These are phyloP conservation scores for Therioaphis trifolii DNA, from an alignment of 2,888 invertebrate species.

Conservation along the genomic window DNA sequence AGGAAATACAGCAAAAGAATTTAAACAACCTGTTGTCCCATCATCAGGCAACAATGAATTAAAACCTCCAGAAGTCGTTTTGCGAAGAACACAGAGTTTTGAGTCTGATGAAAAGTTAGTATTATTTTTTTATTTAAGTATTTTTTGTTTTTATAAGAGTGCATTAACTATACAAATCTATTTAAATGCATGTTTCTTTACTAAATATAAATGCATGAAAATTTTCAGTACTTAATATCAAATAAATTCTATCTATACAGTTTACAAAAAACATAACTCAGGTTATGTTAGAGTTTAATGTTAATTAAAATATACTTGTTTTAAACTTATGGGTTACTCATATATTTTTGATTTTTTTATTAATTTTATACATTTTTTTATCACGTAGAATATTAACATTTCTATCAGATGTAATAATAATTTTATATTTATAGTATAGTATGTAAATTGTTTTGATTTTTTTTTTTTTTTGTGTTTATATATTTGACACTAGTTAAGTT, in stretches of 20 bases:
- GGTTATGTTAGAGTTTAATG: no score
- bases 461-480: no score
- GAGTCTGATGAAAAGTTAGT: constrained; percentile 91
- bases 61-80: constrained; percentile 74
- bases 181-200: neutral
- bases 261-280: no score
- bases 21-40: constrained; percentile 44
- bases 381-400: no score
- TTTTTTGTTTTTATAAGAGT: constrained; percentile 39
- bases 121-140: constrained; percentile 60
- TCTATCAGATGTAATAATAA: no score
- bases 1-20: constrained; percentile 67
- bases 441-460: no score
- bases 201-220: constrained; percentile 9
- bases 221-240: neutral
- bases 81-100: constrained; percentile 87
- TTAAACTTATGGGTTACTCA: no score
- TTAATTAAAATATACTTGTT: no score
- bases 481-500: no score
- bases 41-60: constrained; percentile 61
- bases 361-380: no score
- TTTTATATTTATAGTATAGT: no score
- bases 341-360: no score
- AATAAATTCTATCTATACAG: neutral
- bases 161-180: constrained; percentile 64